Conservation (phyloP, 2,888 invertebrate genomes). For the Cerastoderma edule region DNA sequence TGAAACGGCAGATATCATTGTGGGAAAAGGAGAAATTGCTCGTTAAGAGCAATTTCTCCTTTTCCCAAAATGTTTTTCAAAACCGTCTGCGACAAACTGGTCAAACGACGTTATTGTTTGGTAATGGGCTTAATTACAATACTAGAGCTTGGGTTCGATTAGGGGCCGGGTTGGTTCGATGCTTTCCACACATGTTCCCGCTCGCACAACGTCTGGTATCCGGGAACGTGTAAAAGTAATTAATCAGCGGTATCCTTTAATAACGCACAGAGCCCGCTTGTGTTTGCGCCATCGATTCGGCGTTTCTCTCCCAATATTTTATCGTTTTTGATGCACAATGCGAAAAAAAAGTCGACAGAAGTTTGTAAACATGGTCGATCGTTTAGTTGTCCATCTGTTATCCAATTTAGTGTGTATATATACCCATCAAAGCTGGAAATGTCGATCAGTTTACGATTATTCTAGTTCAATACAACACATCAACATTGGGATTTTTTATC, state of each 20-base stretch:
- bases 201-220: slow-evolving; percentile 5
- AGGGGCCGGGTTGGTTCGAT: no score
- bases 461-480: no score
- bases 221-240: slow-evolving; percentile 4
- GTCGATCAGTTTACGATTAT: no score
- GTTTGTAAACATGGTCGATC: slow-evolving; percentile 9
- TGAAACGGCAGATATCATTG: no score
- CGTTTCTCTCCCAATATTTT: neutral
- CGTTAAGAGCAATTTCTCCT: no score
- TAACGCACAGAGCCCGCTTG: neutral
- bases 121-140: no score
- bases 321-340: slow-evolving; percentile 9
- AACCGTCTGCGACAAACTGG: no score
- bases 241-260: slow-evolving; percentile 14
- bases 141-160: no score
- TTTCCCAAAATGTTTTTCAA: no score
- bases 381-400: slow-evolving; percentile 14
- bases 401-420: slow-evolving; percentile 15
- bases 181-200: slow-evolving; percentile 15
- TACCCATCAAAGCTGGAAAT: slow-evolving; percentile 3
- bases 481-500: no score
- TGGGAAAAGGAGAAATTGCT: no score
- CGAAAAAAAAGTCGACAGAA: neutral
- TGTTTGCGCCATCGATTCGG: neutral
- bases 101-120: no score